Base-by-base conservation (phyloP, 2,888 invertebrate genomes). In the Drosophila pegasa region DNA sequence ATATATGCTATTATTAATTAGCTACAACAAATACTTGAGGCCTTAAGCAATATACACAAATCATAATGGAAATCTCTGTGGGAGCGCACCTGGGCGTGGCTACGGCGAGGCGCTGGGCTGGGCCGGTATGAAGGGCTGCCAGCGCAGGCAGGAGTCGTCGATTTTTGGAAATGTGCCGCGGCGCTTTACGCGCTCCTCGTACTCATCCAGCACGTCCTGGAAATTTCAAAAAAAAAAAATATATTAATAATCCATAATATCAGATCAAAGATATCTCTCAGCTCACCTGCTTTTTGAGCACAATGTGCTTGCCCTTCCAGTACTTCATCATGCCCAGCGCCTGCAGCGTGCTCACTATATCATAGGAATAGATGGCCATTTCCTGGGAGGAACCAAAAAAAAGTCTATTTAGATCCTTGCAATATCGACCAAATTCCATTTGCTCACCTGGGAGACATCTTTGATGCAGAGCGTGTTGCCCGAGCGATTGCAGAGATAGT, bases 261-360 rank as follows among this genome's bases (percentile, higher is more conserved):
- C n/a, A n/a, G n/a, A n/a, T n/a, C n/a, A n/a, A n/a, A n/a, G n/a
- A n/a, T n/a, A n/a, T n/a, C n/a, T n/a, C n/a, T 45, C 18, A 31
- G 4, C 7, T 90, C 85, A 96, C 97, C 95, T 97, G 97, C 93
- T 97, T 97, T 92, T 98, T 98, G 57, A 99, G 94, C 54, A 99
- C 97, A 85, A 99, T 97, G 93, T 99, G 99, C 92, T 98, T 98
- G 68, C 98, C 98, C 93, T 99, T 99, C 98, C 99, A 99, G 92
- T 99, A 99, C 93, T 99, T 99, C 95, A 99, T 96, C 94, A 99
- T 97, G 8, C 98, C 98, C 75, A 99, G 93, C 18, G 98, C 98
- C 90, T 99, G 98, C 41, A 99, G 93, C 4, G 99, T 99, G 76
- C 98, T 98, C 25, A 99, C 98, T 71, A 99, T 98, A 92, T 99